A percentile compares a stretch with the other conserved stretches of the same genome.
Evolutionary conservation across 2,888 invertebrate genomes (phyloP).

Genomic region (Trachelus iudaicus): DNA sequence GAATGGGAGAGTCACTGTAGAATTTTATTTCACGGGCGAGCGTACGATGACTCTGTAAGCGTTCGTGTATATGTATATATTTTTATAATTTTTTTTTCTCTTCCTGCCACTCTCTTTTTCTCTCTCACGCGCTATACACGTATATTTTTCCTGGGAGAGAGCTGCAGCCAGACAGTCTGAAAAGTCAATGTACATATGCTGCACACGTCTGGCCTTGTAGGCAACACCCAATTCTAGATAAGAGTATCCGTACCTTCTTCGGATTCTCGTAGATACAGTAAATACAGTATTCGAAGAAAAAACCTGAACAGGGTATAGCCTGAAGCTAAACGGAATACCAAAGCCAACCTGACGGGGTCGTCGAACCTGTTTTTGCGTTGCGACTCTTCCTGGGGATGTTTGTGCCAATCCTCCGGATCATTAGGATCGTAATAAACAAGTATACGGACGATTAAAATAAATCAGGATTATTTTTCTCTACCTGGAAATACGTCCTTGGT

Average conservation of each 20-base stretch:
- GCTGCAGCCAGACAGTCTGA: neutral
- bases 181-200: neutral
- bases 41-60: neutral
- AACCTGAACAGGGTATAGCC: neutral
- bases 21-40: neutral
- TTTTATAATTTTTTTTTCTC: neutral
- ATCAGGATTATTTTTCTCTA: slow-evolving; percentile 52
- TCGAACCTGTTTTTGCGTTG: neutral
- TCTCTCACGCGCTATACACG: neutral
- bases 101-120: neutral
- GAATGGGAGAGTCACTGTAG: neutral
- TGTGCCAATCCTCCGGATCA: neutral
- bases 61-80: neutral
- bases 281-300: neutral
- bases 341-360: neutral
- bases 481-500: slow-evolving; percentile 81
- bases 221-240: neutral
- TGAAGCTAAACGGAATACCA: neutral
- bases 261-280: neutral
- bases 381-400: neutral
- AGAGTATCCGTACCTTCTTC: neutral
- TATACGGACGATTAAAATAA: neutral
- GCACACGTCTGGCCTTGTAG: neutral
- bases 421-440: neutral
- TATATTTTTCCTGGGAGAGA: neutral